Evolutionary conservation across 2,888 invertebrate genomes (phyloP).

Genomic region (Micoletzkya japonica): DNA sequence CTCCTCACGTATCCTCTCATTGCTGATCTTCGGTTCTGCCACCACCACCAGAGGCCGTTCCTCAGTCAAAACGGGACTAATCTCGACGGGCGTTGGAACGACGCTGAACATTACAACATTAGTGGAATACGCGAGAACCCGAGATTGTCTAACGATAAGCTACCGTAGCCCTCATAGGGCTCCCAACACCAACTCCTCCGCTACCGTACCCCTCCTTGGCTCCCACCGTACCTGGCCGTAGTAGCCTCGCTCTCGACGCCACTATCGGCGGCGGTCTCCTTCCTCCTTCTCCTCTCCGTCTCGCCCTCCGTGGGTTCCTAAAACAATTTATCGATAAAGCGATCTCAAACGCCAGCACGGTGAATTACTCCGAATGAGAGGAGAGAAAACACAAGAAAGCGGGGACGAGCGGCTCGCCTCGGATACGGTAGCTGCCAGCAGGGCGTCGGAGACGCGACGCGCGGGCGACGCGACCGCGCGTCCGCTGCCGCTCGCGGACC

Average conservation of each 20-base stretch:
- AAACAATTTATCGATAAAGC: not conserved
- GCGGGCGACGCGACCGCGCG: not conserved
- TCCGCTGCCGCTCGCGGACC: slow-evolving; percentile 16
- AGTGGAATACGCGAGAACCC: not conserved
- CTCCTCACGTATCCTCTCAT: slow-evolving; percentile 8
- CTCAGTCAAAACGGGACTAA: too few species aligned
- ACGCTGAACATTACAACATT: not conserved
- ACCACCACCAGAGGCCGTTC: slow-evolving; percentile 3
- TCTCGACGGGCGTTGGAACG: too few species aligned
- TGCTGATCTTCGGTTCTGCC: not conserved
- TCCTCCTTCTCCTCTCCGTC: slow-evolving; percentile 6
- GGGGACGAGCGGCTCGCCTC: too few species aligned
- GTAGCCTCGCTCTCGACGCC: slow-evolving; percentile 25
- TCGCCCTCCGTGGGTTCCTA: slow-evolving; percentile 12
- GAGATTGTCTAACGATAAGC: too few species aligned
- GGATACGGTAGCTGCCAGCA: not conserved
- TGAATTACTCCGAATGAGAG: too few species aligned
- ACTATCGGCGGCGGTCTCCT: slow-evolving; percentile 5
- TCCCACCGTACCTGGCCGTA: slow-evolving; percentile 11
- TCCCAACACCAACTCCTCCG: not conserved
- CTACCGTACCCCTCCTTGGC: too few species aligned
- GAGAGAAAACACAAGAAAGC: too few species aligned
- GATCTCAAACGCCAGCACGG: too few species aligned
- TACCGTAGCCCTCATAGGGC: not conserved
- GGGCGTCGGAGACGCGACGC: not conserved